Evolutionary conservation across 2,888 invertebrate genomes (phyloP).

Genomic region (Eupithecia pulchellata): DNA sequence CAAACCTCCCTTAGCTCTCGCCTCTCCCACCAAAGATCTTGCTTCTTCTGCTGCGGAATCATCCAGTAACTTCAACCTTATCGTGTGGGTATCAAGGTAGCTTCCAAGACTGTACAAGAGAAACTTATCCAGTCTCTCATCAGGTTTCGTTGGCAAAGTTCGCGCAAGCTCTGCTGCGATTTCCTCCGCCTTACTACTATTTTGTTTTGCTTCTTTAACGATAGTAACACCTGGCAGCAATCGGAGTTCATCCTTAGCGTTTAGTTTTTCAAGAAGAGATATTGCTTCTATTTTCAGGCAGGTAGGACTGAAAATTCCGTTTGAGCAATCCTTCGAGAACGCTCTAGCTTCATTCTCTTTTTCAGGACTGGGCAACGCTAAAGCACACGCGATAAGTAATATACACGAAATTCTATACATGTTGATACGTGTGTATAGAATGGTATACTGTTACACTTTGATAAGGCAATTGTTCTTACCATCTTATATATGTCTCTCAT

Average conservation of each 20-base stretch:
- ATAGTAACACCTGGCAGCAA: conserved; percentile 83
- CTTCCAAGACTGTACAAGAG: conserved; percentile 89
- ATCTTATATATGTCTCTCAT: conserved; percentile 81
- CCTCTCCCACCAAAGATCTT: conserved; percentile 83
- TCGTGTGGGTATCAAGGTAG: conserved; percentile 90
- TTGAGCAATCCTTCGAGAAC: conserved; percentile 58
- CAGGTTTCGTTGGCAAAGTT: conserved; percentile 90
- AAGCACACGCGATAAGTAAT: conserved; percentile 54
- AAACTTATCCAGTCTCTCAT: conserved; percentile 90
- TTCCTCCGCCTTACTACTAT: conserved; percentile 87
- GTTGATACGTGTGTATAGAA: conserved; percentile 66
- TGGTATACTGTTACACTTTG: conserved; percentile 71
- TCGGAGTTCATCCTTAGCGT: conserved; percentile 61
- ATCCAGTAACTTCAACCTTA: conserved; percentile 89
- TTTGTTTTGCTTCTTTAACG: conserved; percentile 84
- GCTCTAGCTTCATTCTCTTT: conserved; percentile 52
- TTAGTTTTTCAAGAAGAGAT: conserved; percentile 61
- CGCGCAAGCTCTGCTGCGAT: conserved; percentile 90
- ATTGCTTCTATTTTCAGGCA: conserved; percentile 67
- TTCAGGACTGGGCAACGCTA: conserved; percentile 72
- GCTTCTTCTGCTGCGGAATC: conserved; percentile 86
- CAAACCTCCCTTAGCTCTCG: conserved; percentile 80
- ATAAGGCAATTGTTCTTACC: conserved; percentile 72
- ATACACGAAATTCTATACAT: conserved; percentile 66
- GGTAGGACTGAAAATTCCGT: conserved; percentile 60